A percentile compares a stretch with the other conserved stretches of the same genome.
phyloP scores from a whole-genome alignment of 37 sponge, comb jelly and placozoan species.

The Theonella swinhoei region DNA sequence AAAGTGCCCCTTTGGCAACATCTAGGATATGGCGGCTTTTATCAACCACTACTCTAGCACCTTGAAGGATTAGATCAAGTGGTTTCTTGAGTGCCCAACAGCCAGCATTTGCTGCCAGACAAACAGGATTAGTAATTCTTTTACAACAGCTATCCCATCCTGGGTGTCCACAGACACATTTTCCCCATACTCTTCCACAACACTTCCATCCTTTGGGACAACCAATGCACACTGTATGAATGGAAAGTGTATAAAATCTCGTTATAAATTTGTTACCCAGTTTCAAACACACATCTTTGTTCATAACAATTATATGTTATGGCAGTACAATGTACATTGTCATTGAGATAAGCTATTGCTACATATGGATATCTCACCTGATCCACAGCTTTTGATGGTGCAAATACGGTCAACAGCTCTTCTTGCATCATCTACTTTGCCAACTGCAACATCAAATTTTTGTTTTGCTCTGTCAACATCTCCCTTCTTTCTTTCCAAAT shows the following conservation, averaged over 20 bases:
- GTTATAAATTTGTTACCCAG: background rate
- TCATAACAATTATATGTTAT: background rate
- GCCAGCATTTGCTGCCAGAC: conserved; percentile 5
- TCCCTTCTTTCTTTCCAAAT: background rate
- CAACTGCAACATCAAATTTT: background rate
- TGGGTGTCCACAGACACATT: conserved; percentile 1
- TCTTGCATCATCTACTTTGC: background rate
- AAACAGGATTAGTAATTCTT: conserved; percentile 28
- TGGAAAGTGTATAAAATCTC: background rate
- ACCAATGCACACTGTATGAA: conserved; percentile 17
- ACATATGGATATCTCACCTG: background rate
- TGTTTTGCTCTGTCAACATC: background rate
- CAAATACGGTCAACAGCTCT: background rate
- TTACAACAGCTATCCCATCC: conserved; percentile 25
- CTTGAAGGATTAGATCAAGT: conserved; percentile 1
- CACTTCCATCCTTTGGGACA: conserved; percentile 15
- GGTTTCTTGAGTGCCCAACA: background rate
- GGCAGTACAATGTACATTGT: too few relatives aligned
- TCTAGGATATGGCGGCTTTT: background rate
- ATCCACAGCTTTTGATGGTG: background rate
- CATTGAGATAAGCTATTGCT: too few relatives aligned
- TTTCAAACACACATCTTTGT: too few relatives aligned
- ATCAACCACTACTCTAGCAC: background rate
- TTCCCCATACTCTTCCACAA: conserved; percentile 19
- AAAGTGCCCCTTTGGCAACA: background rate